Percentiles rank a stretch among this genome's conserved stretches.
These are phyloP conservation scores for Sitodiplosis mosellana DNA, from an alignment of 1,140 invertebrate genomes.

Conservation along the genomic window DNA sequence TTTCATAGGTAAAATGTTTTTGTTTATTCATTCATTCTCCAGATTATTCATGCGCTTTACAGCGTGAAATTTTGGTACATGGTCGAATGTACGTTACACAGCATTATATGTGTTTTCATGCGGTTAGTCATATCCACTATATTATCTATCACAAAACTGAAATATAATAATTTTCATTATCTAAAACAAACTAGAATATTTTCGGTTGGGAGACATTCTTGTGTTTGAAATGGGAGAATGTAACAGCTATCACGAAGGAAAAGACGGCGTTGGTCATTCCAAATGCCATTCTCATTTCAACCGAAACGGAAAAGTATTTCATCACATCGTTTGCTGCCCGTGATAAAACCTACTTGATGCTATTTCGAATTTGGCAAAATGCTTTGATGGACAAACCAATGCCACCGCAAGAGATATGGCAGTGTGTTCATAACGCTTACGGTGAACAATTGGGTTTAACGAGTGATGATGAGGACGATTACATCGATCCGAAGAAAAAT, in stretches of 20 bases:
- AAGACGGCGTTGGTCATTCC: constrained; percentile 86
- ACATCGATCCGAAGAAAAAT: constrained; percentile 29
- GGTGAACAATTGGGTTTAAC: constrained; percentile 83
- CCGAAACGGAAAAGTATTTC: constrained; percentile 73
- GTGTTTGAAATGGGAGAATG: constrained; percentile 67
- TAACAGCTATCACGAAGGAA: constrained; percentile 77
- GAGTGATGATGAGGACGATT: constrained; percentile 86
- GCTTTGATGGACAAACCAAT: constrained; percentile 78
- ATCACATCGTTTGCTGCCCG: constrained; percentile 80
- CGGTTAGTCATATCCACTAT: too few species aligned
- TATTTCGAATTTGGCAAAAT: constrained; percentile 92
- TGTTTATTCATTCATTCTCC: constrained; percentile 10
- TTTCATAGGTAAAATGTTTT: background rate
- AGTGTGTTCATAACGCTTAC: constrained; percentile 77
- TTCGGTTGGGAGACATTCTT: constrained; percentile 84
- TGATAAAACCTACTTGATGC: constrained; percentile 86
- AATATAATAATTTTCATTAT: too few species aligned
- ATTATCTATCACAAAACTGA: too few species aligned
- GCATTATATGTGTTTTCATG: constrained; percentile 88
- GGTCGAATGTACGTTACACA: constrained; percentile 83
- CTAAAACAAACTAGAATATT: too few species aligned
- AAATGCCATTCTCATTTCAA: constrained; percentile 79
- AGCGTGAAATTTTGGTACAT: constrained; percentile 83
- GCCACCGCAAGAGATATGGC: constrained; percentile 74
- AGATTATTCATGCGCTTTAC: constrained; percentile 94